Base-by-base conservation (phyloP, 37 sponge, comb jelly and placozoan genomes). In the Diacarnus erythraeanus region DNA sequence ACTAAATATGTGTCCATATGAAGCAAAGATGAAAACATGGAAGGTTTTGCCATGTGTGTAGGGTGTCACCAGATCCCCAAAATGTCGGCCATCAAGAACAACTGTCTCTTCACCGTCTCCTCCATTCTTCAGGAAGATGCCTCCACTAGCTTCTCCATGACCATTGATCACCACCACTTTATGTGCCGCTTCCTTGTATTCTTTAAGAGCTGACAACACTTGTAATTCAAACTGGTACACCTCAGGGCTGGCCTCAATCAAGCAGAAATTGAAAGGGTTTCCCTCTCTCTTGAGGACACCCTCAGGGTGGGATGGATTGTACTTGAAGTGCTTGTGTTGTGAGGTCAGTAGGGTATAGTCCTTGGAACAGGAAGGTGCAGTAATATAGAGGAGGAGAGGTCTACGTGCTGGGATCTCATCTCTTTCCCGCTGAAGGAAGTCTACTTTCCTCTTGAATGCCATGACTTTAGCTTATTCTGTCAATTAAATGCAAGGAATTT, bases 151-250 rank as follows among this genome's bases (percentile, higher is more conserved):
- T 2, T 42, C 57, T 1, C 36, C 82, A n/a, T 82, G 74, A n/a
- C 63, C 82, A 64, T 82, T 82, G 74, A 82, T 64, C 5, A 74
- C 73, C 22, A 82, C 56, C 12, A 74, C 74, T 42, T 82, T 82
- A 61, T 82, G 64, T 42, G 54, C 42, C 0, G 82, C 74, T 20
- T 82, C 73, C 25, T 63, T 82, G 74, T 82, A 73, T 42, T 27
- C 21, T 0, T 30, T 65, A 29, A 82, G 43, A n/a, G 65, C 47
- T 41, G 74, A 60, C 22, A 33, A 17, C 9, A 82, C 23, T 56
- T 82, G 82, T 12, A 38, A n/a, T 5, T 64, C 38, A 27, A 82
- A 61, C 30, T 30, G 21, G 3, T 72, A 74, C 65, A 73, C 12
- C 0, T 25, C 23, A 12, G 22, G 44, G 65, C 43, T 72, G n/a